Evolutionary conservation across 1,140 invertebrate species (phyloP).

Genomic region (Aphis gossypii): DNA sequence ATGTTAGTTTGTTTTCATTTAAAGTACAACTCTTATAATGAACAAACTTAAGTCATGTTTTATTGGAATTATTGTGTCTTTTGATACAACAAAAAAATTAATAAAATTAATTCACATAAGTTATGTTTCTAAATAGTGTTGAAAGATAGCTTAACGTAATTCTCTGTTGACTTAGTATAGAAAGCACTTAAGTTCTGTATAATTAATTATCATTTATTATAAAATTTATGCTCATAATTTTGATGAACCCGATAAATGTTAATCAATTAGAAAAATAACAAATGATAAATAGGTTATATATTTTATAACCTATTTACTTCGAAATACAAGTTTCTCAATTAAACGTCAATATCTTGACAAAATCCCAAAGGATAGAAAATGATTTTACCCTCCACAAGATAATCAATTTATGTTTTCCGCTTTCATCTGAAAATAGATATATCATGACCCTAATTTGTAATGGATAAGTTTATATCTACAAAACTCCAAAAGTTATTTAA

Average conservation of each 20-base stretch:
- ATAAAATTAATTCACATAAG: neutral
- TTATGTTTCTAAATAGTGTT: neutral
- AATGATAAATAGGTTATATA: neutral
- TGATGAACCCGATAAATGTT: neutral
- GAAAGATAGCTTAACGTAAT: neutral
- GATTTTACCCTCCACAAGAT: neutral
- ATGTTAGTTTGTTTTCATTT: neutral
- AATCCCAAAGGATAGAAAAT: conserved; percentile 5
- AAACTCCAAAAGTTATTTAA: too few relatives aligned
- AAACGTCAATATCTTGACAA: neutral
- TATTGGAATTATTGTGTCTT: neutral
- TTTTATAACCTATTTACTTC: neutral
- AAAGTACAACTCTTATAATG: neutral
- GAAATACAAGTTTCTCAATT: conserved; percentile 15
- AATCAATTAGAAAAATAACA: neutral
- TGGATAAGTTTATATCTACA: neutral
- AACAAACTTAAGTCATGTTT: neutral
- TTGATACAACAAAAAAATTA: neutral
- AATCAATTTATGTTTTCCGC: conserved; percentile 20
- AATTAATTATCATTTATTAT: neutral
- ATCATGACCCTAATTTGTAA: neutral
- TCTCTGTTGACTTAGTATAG: too few relatives aligned
- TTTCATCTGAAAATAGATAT: conserved; percentile 10
- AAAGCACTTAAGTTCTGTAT: neutral
- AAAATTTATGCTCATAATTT: neutral